Evolutionary conservation across 2,888 invertebrate species (phyloP), one percentile per base, ranked within the genome.

Genomic region (Bursaphelenchus okinawaensis): DNA sequence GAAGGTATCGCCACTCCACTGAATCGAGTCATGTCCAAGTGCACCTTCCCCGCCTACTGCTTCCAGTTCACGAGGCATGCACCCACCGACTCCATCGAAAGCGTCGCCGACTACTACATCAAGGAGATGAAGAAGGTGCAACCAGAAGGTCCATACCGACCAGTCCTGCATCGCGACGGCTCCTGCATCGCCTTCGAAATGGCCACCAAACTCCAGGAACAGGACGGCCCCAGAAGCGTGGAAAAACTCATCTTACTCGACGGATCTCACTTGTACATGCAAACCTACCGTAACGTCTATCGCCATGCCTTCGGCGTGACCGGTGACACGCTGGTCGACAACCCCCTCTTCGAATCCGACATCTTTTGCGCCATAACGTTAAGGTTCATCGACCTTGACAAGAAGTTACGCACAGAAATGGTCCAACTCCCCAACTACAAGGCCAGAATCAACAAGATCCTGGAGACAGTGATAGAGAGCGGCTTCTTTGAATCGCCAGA

Each of bases 81-180:
- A 8, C 82, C 82, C 12, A 74, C 75, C 57, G 82, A 80, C 63
- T 76, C 75, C 22, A 82, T 82, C 67, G 81, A 81, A 51, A 70
- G 68, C 54, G 79, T 81, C 57, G 82, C 82, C 62, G 70, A 68
- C 52, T 71, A 69, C 62, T 82, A 82, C 74, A 80, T 82, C 67
- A 66, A 71, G 83, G 88, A 90, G 84, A 88, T 94, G 79, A 89
- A 88, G 82, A 87, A 87, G 61, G 85, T 90, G 55, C 92, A 92
- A 85, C 88, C 89, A 8, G 84, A 86, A 66, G 91, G 92, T 69
- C 93, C 94, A 3, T 94, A 92, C 86, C 88, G 89, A 59, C 85
- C 96, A 70, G 88, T 91, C 54, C 96, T 95, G 1, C 96, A 98
- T 85, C 96, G 95, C 0, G 95, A 91, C 84, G 96, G 98, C 69